These are phyloP conservation scores for Rhabditoides inermis DNA, from an alignment of 2,888 invertebrate species.

Conservation along the genomic window DNA sequence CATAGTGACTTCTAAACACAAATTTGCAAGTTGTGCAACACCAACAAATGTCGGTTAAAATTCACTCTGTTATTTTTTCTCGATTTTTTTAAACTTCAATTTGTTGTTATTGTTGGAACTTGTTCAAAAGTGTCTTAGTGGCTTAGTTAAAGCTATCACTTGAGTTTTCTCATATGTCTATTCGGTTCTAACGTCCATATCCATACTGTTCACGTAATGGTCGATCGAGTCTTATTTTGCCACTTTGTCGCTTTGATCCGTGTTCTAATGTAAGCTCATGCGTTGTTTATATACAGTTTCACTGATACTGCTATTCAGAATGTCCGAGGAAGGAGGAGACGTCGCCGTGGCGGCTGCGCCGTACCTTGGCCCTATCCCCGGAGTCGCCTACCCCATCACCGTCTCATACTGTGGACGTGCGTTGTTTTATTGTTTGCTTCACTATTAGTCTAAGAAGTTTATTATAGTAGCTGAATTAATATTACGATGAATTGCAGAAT, in stretches of 20 bases:
- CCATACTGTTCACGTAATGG: too few relatives aligned
- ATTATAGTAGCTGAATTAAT: neutral
- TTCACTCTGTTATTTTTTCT: neutral
- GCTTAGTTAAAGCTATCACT: constrained; percentile 1
- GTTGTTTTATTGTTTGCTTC: constrained; percentile 6
- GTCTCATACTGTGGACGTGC: constrained; percentile 43
- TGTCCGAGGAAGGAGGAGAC: neutral
- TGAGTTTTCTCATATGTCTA: constrained; percentile 3
- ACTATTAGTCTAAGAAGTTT: neutral
- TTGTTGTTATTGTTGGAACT: too few relatives aligned
- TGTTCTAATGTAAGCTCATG: too few relatives aligned
- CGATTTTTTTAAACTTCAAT: neutral
- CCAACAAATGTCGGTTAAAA: neutral
- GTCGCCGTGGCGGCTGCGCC: neutral
- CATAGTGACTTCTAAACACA: too few relatives aligned
- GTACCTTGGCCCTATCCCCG: constrained; percentile 20
- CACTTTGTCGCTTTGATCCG: too few relatives aligned
- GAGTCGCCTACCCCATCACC: constrained; percentile 36
- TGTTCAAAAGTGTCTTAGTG: neutral
- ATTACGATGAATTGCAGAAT: constrained; percentile 20
- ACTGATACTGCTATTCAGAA: too few relatives aligned
- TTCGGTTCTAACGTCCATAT: too few relatives aligned
- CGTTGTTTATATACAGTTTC: too few relatives aligned
- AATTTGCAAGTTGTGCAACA: too few relatives aligned
- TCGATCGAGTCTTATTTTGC: too few relatives aligned